Evolutionary conservation across 2,797 vertebrate genomes (phyloP).

Genomic region (Chelmon rostratus): DNA sequence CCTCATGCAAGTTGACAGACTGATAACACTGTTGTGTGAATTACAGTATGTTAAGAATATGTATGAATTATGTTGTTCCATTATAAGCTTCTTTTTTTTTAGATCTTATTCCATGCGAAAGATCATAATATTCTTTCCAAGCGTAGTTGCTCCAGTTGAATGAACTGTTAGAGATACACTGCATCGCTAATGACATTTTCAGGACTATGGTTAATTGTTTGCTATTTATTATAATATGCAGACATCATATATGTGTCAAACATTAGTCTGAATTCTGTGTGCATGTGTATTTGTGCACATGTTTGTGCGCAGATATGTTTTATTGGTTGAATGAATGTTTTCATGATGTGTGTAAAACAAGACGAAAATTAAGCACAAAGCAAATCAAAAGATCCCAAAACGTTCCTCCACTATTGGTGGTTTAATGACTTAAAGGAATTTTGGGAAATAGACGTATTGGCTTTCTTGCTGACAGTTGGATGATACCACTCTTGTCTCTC

Average conservation of each 20-base stretch:
- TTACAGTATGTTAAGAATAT: constrained; percentile 59
- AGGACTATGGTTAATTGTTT: constrained; percentile 36
- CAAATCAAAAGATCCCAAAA: constrained; percentile 50
- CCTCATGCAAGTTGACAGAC: constrained; percentile 82
- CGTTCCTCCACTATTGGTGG: constrained; percentile 37
- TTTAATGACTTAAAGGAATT: constrained; percentile 33
- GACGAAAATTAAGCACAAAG: constrained; percentile 75
- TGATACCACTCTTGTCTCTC: not conserved
- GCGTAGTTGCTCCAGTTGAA: constrained; percentile 57
- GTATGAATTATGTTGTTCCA: constrained; percentile 75
- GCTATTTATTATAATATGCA: constrained; percentile 36
- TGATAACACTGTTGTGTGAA: constrained; percentile 77
- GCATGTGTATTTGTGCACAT: constrained; percentile 23
- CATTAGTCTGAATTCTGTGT: constrained; percentile 47
- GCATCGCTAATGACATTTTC: constrained; percentile 67
- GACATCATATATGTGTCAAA: constrained; percentile 50
- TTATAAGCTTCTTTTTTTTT: constrained; percentile 55
- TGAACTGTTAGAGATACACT: constrained; percentile 78
- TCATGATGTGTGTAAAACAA: constrained; percentile 49
- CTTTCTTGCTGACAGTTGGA: not conserved
- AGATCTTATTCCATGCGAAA: constrained; percentile 52
- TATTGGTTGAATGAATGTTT: constrained; percentile 42
- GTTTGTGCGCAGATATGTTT: constrained; percentile 24
- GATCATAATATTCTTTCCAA: constrained; percentile 35
- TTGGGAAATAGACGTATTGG: not conserved